Evolutionary conservation across 2,797 vertebrate species (phyloP).

Genomic region (Chiloscyllium punctatum): DNA sequence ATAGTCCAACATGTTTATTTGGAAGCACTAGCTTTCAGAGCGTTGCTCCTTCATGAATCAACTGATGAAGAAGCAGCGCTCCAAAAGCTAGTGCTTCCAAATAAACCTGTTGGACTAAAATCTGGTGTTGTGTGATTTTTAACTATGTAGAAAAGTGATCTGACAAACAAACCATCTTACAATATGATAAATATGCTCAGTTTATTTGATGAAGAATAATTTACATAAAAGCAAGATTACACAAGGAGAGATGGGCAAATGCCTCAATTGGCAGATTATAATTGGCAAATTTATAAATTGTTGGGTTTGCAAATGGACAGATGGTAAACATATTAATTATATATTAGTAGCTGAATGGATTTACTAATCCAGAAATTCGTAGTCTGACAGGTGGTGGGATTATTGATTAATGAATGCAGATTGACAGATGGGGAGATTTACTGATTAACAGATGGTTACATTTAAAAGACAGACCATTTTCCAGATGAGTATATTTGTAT

Average conservation of each 20-base stretch:
- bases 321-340: conserved; percentile 23
- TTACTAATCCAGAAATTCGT: conserved; percentile 13
- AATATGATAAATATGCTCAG: neutral
- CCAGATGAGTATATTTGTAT: conserved; percentile 1
- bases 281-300: conserved; percentile 1
- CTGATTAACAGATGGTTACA: conserved; percentile 19
- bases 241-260: neutral
- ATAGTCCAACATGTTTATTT: too few relatives aligned
- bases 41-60: too few relatives aligned
- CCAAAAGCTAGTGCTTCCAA: too few relatives aligned
- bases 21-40: too few relatives aligned
- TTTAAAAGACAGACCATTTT: neutral
- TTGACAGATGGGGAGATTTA: conserved; percentile 30
- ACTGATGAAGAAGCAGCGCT: too few relatives aligned
- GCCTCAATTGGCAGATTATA: neutral
- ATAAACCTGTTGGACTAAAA: too few relatives aligned
- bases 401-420: conserved; percentile 23
- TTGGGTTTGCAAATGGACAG: conserved; percentile 21
- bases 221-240: neutral
- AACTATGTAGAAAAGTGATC: neutral
- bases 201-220: neutral
- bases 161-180: neutral
- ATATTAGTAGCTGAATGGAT: conserved; percentile 23
- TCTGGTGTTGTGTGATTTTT: too few relatives aligned
- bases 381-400: neutral